These are phyloP conservation scores for Gnatocerus cornutus DNA, from an alignment of 2,888 invertebrate species.

Conservation along the genomic window DNA sequence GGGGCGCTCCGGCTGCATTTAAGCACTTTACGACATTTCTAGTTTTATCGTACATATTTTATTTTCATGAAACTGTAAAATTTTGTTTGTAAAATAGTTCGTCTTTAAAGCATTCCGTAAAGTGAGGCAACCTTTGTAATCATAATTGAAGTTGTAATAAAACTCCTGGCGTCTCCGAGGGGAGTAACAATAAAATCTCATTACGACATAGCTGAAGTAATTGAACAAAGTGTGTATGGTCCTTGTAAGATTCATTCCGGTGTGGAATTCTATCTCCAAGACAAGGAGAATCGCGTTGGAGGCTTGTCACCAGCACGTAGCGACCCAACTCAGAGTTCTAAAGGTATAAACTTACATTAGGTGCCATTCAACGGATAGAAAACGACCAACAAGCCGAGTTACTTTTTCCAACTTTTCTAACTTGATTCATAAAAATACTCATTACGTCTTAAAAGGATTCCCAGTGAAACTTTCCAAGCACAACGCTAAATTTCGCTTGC, in stretches of 20 bases:
- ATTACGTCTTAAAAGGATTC: conserved; percentile 45
- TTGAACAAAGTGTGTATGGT: conserved; percentile 41
- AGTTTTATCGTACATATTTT: conserved; percentile 16
- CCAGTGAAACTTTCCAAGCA: conserved; percentile 21
- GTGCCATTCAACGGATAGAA: conserved; percentile 42
- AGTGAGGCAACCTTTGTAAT: conserved; percentile 2
- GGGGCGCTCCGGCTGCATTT: conserved; percentile 25
- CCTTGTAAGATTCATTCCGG: conserved; percentile 35
- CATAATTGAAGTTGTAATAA: conserved; percentile 38
- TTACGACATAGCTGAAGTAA: conserved; percentile 43
- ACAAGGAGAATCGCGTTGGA: conserved; percentile 10
- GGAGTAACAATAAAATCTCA: conserved; percentile 45
- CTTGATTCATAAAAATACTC: conserved; percentile 48
- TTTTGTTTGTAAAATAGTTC: conserved; percentile 1
- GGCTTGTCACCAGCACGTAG: conserved; percentile 37
- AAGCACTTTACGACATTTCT: conserved; percentile 37
- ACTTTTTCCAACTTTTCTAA: conserved; percentile 34
- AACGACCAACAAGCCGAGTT: conserved; percentile 42
- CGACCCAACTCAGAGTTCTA: conserved; percentile 28
- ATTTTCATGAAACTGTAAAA: conserved; percentile 5
- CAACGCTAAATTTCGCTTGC: conserved; percentile 27
- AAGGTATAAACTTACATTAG: conserved; percentile 48
- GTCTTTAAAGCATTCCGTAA: conserved; percentile 15
- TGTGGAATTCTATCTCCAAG: conserved; percentile 34
- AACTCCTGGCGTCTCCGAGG: conserved; percentile 22